Evolutionary conservation across 2,888 invertebrate species (phyloP), one percentile per base, ranked within the genome.

Genomic region (Epistrophe eligans): DNA sequence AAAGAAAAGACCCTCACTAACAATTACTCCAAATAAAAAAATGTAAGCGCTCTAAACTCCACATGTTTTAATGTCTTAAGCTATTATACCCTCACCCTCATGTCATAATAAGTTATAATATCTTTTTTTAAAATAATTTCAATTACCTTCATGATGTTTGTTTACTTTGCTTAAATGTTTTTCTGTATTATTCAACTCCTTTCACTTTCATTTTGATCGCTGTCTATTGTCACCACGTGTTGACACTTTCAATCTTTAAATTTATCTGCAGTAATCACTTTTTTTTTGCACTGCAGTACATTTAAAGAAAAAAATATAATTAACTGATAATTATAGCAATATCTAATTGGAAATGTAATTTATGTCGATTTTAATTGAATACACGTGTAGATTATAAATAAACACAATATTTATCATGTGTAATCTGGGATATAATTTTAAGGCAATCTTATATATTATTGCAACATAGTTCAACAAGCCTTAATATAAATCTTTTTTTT

Each of bases 161-260:
- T n/a, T 19, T 67, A 48, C 9, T 52, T 67, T 50, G 9, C 19
- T 67, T 1, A 24, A 62, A 28, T 62, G 3, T 11, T 67, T n/a
- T 24, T 50, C 15, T 67, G 1, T 19, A 15, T 50, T 50, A 52
- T 13, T 19, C n/a, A 70, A 67, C 50, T 52, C 67, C 52, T 70
- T 70, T 70, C 67, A 70, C 67, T 70, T 70, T 70, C 24, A 35
- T 66, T 13, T 48, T 4, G 7, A 66, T 28, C 10, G 0, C 35
- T 38, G 13, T 19, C 8, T 19, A 52, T 35, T 9, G 13, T 38
- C 38, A 48, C 38, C 38, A 52, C 24, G 67, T 70, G 52, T 35
- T 52, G 10, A 19, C 50, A 50, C 38, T 38, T 24, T 2, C 4
- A 50, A 38, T n/a, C n/a, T n/a, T n/a, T n/a, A n/a, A n/a, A n/a